Conservation (phyloP, 2,888 invertebrate species). For the Aproaerema taeniolella region DNA sequence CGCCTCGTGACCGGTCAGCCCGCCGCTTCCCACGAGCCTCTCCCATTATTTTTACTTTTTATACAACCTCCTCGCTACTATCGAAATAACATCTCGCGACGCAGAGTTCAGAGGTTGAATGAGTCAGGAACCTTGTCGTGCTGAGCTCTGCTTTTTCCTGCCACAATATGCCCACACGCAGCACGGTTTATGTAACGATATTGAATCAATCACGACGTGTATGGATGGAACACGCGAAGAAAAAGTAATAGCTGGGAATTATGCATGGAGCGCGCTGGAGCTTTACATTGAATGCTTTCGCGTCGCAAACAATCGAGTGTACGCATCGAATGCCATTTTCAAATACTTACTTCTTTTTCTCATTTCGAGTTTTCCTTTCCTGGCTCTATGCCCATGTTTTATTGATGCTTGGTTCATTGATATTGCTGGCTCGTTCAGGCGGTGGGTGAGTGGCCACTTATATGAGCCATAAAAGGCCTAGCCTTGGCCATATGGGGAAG, state of each 20-base stretch:
- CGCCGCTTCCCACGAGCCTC: conserved; percentile 30
- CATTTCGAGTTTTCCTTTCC: conserved; percentile 72
- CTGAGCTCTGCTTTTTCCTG: conserved; percentile 16
- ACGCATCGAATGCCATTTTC: conserved; percentile 63
- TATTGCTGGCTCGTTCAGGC: conserved; percentile 74
- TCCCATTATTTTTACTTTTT: conserved; percentile 26
- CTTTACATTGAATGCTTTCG: conserved; percentile 71
- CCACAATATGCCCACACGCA: conserved; percentile 37
- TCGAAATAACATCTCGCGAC: conserved; percentile 23
- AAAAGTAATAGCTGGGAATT: conserved; percentile 45
- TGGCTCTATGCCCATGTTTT: conserved; percentile 74
- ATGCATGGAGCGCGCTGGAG: conserved; percentile 56
- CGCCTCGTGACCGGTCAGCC: conserved; percentile 33
- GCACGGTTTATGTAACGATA: conserved; percentile 47
- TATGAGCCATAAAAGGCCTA: conserved; percentile 71
- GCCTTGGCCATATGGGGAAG: conserved; percentile 75
- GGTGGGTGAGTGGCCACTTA: conserved; percentile 76
- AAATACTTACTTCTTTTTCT: conserved; percentile 75
- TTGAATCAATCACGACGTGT: conserved; percentile 50
- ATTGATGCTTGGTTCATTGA: conserved; percentile 77
- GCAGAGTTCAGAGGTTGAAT: conserved; percentile 41
- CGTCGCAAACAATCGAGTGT: conserved; percentile 67
- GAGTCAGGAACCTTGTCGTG: conserved; percentile 31
- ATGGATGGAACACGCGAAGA: conserved; percentile 35
- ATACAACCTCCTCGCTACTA: conserved; percentile 19